Percentiles rank a stretch among this genome's conserved stretches.
Conservation (phyloP, 2,888 invertebrate species). For the Coelinius sp. region DNA sequence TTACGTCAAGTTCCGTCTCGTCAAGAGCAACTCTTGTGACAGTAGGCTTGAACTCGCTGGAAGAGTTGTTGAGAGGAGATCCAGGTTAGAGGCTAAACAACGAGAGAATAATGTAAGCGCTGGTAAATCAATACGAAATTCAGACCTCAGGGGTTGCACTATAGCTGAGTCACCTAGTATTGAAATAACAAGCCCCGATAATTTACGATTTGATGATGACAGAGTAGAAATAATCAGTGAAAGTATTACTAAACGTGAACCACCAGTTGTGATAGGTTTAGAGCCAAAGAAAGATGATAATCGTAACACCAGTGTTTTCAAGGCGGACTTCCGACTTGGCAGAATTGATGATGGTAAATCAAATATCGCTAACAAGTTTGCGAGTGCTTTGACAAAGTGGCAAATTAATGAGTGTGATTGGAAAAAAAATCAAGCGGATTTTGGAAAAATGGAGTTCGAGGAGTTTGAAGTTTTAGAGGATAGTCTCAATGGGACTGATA, state of each 20-base stretch:
- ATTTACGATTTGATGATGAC: slow-evolving; percentile 59
- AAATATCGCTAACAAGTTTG: slow-evolving; percentile 55
- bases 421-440: slow-evolving; percentile 75
- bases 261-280: slow-evolving; percentile 72
- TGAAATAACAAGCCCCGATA: slow-evolving; percentile 59
- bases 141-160: slow-evolving; percentile 56
- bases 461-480: slow-evolving; percentile 82
- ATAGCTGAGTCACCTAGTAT: slow-evolving; percentile 68
- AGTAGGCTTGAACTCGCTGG: slow-evolving; percentile 86
- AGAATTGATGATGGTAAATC: slow-evolving; percentile 56
- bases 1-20: slow-evolving; percentile 82
- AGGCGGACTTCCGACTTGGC: slow-evolving; percentile 65
- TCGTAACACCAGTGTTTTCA: slow-evolving; percentile 60
- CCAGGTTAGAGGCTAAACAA: slow-evolving; percentile 55
- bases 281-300: slow-evolving; percentile 70
- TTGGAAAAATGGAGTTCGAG: slow-evolving; percentile 89
- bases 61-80: slow-evolving; percentile 71
- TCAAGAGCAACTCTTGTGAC: slow-evolving; percentile 90
- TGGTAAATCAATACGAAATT: slow-evolving; percentile 36
- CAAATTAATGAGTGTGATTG: slow-evolving; percentile 72
- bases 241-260: slow-evolving; percentile 57
- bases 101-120: slow-evolving; percentile 42
- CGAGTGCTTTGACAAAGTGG: slow-evolving; percentile 63
- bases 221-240: slow-evolving; percentile 76
- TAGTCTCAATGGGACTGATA: slow-evolving; percentile 71